Evolutionary conservation across 1,140 invertebrate species (phyloP), one percentile per base, ranked within the genome.

Genomic region (Riptortus pedestris): DNA sequence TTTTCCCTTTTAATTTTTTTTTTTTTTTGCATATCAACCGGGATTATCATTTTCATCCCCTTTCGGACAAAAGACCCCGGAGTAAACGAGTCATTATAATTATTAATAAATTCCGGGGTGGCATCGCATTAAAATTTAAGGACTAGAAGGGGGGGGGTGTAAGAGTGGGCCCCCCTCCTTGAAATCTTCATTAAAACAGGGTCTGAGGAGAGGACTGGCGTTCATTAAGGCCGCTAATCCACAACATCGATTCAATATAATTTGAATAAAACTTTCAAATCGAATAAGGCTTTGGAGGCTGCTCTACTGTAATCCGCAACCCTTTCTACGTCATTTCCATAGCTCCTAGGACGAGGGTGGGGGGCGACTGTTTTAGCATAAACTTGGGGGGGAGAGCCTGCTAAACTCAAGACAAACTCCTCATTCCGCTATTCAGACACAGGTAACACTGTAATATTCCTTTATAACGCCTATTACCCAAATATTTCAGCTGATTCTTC

Each of bases 211-310:
- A 55, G 51, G 51, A 26, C 3, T 55, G 18, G 20, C 24, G 51
- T 55, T 55, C 51, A 55, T 55, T 55, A 55, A 22, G 24, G 51
- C 51, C 51, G 51, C 51, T 55, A 55, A 55, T 55, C 51, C 51
- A 55, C 14, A 18, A 24, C 51, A 55, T 55, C 51, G 51, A 55
- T 55, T 55, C 51, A 26, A 55, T 55, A 55, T 55, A 55, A 55
- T 55, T 55, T 55, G 51, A 55, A 55, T 55, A 55, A 55, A 55
- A 55, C 51, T 55, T 55, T 55, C 51, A 55, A 55, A 55, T 55
- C 51, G 51, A 55, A 55, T 55, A 55, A 55, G 31, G 31, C 14
- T 38, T 38, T 38, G 31, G 51, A 24, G 51, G 51, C 24, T 18
- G 4, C 18, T 55, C 20, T 14, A 26, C 18, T 55, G 51, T 55